Evolutionary conservation across 2,113 vertebrate species (phyloP).

Genomic region (Thunnus maccoyii): DNA sequence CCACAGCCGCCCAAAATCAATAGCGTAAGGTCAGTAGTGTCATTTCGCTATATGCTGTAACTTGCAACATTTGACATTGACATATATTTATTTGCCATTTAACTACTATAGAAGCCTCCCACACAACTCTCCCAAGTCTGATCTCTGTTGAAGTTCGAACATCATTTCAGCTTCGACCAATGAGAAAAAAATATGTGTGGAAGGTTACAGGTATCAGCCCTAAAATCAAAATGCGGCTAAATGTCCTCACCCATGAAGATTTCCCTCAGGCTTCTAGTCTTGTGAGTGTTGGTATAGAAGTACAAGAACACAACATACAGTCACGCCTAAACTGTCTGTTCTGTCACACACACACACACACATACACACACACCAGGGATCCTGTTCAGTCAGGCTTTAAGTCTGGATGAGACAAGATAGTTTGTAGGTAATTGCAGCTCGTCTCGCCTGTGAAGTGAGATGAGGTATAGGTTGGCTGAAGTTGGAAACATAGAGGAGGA

Average conservation of each 20-base stretch:
- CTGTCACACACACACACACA: constrained; percentile 16
- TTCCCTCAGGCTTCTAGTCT: neutral
- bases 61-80: too few species aligned
- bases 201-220: too few species aligned
- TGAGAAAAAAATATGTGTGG: neutral
- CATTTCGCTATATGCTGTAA: too few species aligned
- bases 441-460: constrained; percentile 34
- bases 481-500: constrained; percentile 8
- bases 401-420: constrained; percentile 50
- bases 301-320: neutral
- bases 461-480: constrained; percentile 21
- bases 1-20: too few species aligned
- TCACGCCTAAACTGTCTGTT: neutral
- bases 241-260: neutral
- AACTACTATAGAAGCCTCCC: too few species aligned
- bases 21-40: too few species aligned
- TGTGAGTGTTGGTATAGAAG: neutral
- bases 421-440: constrained; percentile 49
- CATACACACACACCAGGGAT: constrained; percentile 3
- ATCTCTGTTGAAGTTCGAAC: too few species aligned
- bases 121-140: too few species aligned
- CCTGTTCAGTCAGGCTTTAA: constrained; percentile 30
- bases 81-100: too few species aligned
- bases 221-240: too few species aligned
- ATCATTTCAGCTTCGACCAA: neutral